Percentiles rank a stretch among this genome's conserved stretches.
phyloP scores from a whole-genome alignment of 2,797 vertebrate genomes.

The Anabas testudineus region DNA sequence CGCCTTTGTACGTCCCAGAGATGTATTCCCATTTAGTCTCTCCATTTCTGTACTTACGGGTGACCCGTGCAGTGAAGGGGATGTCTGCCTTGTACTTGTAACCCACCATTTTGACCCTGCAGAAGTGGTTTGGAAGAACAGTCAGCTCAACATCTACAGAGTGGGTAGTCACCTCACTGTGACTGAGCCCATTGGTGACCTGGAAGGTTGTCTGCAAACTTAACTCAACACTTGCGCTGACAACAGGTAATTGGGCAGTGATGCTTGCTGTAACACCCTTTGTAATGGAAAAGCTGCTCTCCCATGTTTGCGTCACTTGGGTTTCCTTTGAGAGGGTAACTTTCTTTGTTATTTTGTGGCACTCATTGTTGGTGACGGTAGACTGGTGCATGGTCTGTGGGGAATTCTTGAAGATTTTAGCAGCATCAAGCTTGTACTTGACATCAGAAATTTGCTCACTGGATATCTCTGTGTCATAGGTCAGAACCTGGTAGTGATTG shows the following conservation, averaged over 20 bases:
- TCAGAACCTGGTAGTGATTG: conserved; percentile 66
- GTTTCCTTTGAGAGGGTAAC: conserved; percentile 51
- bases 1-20: conserved; percentile 55
- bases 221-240: conserved; percentile 28
- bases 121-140: conserved; percentile 64
- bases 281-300: conserved; percentile 49
- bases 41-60: conserved; percentile 62
- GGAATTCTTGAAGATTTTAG: conserved; percentile 37
- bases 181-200: conserved; percentile 49
- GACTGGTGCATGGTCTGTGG: conserved; percentile 59
- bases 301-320: conserved; percentile 57
- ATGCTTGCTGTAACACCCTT: conserved; percentile 31
- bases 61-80: conserved; percentile 64
- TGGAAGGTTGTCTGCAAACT: conserved; percentile 17
- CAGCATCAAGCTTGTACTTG: conserved; percentile 50
- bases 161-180: conserved; percentile 45
- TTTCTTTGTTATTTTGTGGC: conserved; percentile 35
- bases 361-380: conserved; percentile 48
- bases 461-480: conserved; percentile 48
- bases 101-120: conserved; percentile 57
- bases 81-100: conserved; percentile 58
- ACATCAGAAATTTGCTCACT: conserved; percentile 55
- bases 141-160: conserved; percentile 36
- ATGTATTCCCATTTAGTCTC: conserved; percentile 58
- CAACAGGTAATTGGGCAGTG: conserved; percentile 31